Evolutionary conservation across 2,797 vertebrate species (phyloP).

Genomic region (Enteromius mattozi): DNA sequence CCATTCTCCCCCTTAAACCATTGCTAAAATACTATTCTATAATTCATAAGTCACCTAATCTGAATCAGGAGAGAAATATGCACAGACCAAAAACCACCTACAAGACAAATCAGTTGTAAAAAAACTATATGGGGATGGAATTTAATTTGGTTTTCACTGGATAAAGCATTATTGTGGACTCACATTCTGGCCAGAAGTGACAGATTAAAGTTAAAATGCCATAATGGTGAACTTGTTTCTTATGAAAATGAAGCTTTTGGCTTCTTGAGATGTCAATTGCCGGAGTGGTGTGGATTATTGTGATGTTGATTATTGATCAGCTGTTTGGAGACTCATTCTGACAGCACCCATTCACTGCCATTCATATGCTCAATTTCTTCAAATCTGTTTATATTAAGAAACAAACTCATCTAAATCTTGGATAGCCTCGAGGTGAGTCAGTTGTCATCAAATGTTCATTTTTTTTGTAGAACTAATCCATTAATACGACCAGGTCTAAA

Average conservation of each 20-base stretch:
- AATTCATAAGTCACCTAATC: background rate
- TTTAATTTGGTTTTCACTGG: too few species aligned
- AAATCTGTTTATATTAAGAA: background rate
- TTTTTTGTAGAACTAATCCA: too few species aligned
- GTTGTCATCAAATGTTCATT: background rate
- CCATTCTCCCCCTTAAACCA: background rate
- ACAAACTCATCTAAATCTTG: background rate
- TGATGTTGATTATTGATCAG: too few species aligned
- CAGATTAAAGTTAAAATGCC: background rate
- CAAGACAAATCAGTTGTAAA: background rate
- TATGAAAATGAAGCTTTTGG: background rate
- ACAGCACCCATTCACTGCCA: background rate
- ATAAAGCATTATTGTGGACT: background rate
- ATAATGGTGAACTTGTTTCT: background rate
- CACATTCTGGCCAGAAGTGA: background rate
- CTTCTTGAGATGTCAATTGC: background rate
- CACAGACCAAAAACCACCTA: background rate
- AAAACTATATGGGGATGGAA: background rate
- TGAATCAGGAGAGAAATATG: background rate
- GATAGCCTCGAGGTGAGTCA: background rate
- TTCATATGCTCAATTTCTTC: background rate
- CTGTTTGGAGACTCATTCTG: background rate
- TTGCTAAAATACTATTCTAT: background rate
- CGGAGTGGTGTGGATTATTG: background rate
- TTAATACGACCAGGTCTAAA: background rate